Percentiles rank a stretch among this genome's conserved stretches.
phyloP scores from a whole-genome alignment of 2,888 invertebrate species.

The Hydraecia micacea region DNA sequence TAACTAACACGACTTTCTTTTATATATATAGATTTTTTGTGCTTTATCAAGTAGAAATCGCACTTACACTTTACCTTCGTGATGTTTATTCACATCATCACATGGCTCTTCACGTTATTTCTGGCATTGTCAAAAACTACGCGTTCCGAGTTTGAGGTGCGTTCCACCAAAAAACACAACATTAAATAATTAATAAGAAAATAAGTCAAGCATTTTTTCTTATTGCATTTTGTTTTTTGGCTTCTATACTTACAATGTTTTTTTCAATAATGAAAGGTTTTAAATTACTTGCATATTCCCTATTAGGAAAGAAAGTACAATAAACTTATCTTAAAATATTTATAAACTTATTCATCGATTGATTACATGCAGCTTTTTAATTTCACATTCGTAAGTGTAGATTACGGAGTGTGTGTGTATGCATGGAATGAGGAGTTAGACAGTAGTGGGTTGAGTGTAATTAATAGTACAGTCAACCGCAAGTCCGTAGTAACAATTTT shows the following conservation, averaged over 20 bases:
- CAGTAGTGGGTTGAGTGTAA: slow-evolving; percentile 10
- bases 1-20: too few species aligned
- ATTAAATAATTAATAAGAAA: neutral
- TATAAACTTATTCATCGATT: slow-evolving; percentile 23
- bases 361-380: slow-evolving; percentile 82
- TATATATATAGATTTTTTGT: neutral
- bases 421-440: slow-evolving; percentile 40
- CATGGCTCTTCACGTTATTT: neutral
- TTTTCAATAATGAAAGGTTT: neutral
- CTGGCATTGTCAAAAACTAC: neutral
- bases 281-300: neutral
- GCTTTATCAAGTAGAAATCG: neutral
- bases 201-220: neutral
- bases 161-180: neutral
- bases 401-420: slow-evolving; percentile 28
- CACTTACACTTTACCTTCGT: neutral
- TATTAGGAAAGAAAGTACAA: neutral
- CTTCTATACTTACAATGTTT: neutral
- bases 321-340: neutral
- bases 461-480: slow-evolving; percentile 1
- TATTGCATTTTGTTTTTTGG: neutral
- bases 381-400: slow-evolving; percentile 83
- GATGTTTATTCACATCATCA: neutral
- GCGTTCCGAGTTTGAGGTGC: neutral
- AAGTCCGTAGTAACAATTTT: neutral